Conservation (phyloP, 2,888 invertebrate species). For the Eupelmus urozonus region DNA sequence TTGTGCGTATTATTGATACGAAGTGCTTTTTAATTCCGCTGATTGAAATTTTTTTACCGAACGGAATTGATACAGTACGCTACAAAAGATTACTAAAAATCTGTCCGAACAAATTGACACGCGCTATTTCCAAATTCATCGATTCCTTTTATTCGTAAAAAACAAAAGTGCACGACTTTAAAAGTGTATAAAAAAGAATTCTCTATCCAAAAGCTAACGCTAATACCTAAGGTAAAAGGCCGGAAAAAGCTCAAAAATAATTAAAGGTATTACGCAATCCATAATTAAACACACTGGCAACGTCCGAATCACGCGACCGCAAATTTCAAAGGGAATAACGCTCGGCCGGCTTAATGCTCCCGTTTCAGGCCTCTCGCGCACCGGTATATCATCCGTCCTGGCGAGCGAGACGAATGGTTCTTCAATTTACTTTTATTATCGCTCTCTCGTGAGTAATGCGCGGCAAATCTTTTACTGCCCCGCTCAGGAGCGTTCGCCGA, state of each 20-base stretch:
- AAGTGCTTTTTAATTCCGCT: too few relatives aligned
- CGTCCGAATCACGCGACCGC: constrained; percentile 1
- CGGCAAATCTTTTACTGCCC: constrained; percentile 37
- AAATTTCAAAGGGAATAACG: constrained; percentile 20
- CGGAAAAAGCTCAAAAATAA: neutral
- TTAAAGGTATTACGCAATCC: constrained; percentile 6
- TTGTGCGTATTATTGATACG: too few relatives aligned
- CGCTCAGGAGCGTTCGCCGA: constrained; percentile 12
- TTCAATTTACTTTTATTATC: constrained; percentile 56
- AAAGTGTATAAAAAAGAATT: too few relatives aligned
- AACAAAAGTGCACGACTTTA: too few relatives aligned
- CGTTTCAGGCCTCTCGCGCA: neutral
- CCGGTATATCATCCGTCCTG: neutral
- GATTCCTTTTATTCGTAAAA: too few relatives aligned
- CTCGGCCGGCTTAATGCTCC: constrained; percentile 24
- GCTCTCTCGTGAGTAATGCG: constrained; percentile 32
- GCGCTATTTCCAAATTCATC: too few relatives aligned
- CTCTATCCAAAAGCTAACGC: too few relatives aligned
- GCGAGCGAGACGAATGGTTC: constrained; percentile 27
- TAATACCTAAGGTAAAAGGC: too few relatives aligned
- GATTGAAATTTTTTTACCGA: too few relatives aligned
- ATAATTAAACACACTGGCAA: constrained; percentile 14
- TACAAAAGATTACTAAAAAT: too few relatives aligned
- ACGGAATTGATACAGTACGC: too few relatives aligned
- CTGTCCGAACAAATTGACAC: too few relatives aligned